Conservation (phyloP, 2,888 invertebrate genomes). For the Tipula lateralis region DNA sequence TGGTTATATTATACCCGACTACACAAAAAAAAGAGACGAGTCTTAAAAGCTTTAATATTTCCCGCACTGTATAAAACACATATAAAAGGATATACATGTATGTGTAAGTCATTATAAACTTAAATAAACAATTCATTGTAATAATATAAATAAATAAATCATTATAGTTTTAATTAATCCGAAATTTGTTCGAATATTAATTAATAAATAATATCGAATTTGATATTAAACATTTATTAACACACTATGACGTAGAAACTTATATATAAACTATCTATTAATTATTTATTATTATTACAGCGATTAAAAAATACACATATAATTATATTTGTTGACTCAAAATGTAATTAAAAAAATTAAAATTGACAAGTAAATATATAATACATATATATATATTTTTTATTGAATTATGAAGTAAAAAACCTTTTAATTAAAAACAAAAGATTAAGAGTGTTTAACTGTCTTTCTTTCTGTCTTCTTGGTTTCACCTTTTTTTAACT, state of each 20-base stretch:
- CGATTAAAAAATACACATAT: neutral
- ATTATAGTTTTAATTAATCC: neutral
- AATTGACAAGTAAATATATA: neutral
- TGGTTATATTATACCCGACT: no score
- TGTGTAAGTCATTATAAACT: neutral
- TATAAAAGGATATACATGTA: neutral
- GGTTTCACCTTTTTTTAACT: neutral
- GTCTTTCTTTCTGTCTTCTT: neutral
- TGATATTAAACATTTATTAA: neutral
- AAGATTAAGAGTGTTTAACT: neutral
- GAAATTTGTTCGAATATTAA: neutral
- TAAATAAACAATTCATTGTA: neutral
- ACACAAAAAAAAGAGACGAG: no score
- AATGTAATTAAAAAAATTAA: slow-evolving; percentile 9
- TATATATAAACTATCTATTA: neutral
- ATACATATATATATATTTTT: no score
- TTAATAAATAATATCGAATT: neutral
- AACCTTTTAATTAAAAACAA: neutral
- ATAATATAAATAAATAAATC: neutral
- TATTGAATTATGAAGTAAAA: neutral
- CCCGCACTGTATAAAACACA: neutral
- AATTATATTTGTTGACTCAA: slow-evolving; percentile 7
- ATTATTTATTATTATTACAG: neutral
- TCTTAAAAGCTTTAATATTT: no score
- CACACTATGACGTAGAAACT: neutral